A percentile compares a stretch with the other conserved stretches of the same genome.
These are phyloP conservation scores for Stegostoma tigrinum DNA, from an alignment of 2,113 vertebrate species.

Conservation along the genomic window DNA sequence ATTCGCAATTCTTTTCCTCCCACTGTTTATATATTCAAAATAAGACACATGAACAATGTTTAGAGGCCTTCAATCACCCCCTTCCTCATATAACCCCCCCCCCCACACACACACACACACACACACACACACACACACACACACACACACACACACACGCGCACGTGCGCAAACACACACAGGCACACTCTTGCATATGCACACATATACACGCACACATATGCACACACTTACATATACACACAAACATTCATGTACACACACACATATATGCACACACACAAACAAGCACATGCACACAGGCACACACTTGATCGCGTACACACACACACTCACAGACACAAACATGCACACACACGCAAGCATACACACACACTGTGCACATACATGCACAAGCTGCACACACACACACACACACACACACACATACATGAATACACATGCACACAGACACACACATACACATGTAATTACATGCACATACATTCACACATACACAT, in stretches of 20 bases:
- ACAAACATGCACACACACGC: no score
- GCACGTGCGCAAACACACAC: background rate
- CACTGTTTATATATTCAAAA: no score
- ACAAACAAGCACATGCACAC: no score
- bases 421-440: background rate
- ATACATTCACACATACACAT: no score
- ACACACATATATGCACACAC: no score
- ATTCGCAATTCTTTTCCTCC: no score
- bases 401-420: background rate
- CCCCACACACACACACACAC: background rate
- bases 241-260: background rate
- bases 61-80: background rate
- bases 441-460: no score
- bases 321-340: background rate
- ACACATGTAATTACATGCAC: background rate
- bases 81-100: background rate
- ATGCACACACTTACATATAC: no score
- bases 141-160: background rate
- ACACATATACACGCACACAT: background rate
- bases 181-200: background rate
- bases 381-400: background rate
- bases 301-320: no score
- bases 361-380: no score
- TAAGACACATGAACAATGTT: no score
- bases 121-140: background rate